Base-by-base conservation (phyloP, 2,113 vertebrate genomes). In the Salvator merianae region DNA sequence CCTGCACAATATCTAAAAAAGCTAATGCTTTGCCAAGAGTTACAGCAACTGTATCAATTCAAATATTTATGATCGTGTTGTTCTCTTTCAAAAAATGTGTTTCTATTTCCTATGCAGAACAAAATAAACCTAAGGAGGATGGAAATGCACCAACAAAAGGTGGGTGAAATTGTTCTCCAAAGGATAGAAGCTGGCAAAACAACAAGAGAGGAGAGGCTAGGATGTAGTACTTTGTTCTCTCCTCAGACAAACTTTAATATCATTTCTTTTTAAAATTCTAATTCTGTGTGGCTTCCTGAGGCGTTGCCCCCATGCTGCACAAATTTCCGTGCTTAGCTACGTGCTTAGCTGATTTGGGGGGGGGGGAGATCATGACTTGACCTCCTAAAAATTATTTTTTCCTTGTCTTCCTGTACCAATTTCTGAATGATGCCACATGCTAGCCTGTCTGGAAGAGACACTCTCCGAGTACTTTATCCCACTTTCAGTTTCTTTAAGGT, bases 51-150 rank as follows among this genome's bases (percentile, higher is more conserved):
- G 47, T 8, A 13, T 24, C 43, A 38, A 13, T 22, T 40, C 13
- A 84, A 82, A 84, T 71, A 26, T 79, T 79, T 43, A 71, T 43
- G 47, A 84, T 79, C 22, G 18, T 30, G 38, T n/a, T 73, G 24
- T 79, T 79, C 79, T 71, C 88, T 87, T 87, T 93, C 71, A 91
- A 93, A 94, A 93, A 74, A 79, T 93, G 84, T 95, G 68, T 88
- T 95, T 96, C 77, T 95, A 87, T 92, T 96, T 96, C 93, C 91
- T 87, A 96, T 88, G 95, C 95, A 96, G 96, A 94, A 89, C 93
- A 94, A 94, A 95, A 81, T 63, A 53, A 92, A 90, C 84, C 89
- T 0, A 93, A 95, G 84, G 91, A 95, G 5, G 90, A 88, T 22
- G 92, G 87, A 88, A 93, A 85, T 6, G 88, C 28, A 86, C 93